phyloP scores from a whole-genome alignment of 2,888 invertebrate species.

The Drosophila villosipedis region DNA sequence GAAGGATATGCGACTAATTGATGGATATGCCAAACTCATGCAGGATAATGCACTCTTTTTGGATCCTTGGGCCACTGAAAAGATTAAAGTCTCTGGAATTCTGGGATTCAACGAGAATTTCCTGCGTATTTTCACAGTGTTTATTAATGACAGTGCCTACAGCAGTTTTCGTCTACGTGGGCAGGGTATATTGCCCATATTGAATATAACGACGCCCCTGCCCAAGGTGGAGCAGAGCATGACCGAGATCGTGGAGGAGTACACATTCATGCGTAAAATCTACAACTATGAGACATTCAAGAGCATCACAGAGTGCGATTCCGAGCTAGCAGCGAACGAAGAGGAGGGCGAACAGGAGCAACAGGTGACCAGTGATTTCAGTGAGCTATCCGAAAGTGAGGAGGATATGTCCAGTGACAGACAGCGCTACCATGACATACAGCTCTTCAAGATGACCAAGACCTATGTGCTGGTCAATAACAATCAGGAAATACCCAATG shows the following conservation, averaged over 20 bases:
- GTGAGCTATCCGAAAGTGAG: constrained; percentile 37
- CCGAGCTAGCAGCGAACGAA: constrained; percentile 14
- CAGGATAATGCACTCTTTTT: constrained; percentile 49
- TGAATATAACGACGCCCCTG: constrained; percentile 53
- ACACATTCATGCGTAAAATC: constrained; percentile 63
- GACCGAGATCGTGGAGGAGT: constrained; percentile 71
- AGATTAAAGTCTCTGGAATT: constrained; percentile 62
- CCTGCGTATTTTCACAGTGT: constrained; percentile 59
- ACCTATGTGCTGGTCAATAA: constrained; percentile 77
- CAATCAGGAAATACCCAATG: constrained; percentile 76
- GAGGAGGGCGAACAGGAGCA: constrained; percentile 45
- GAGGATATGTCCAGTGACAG: constrained; percentile 43
- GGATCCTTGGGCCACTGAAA: constrained; percentile 28
- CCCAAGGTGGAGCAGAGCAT: constrained; percentile 42
- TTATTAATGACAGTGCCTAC: constrained; percentile 73
- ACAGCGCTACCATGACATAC: constrained; percentile 44
- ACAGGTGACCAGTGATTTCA: constrained; percentile 41
- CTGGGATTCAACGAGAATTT: constrained; percentile 80
- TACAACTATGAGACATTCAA: constrained; percentile 78
- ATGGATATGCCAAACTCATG: constrained; percentile 68
- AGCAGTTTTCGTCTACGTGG: constrained; percentile 70
- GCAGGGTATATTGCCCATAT: constrained; percentile 80
- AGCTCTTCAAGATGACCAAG: constrained; percentile 62
- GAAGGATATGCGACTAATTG: constrained; percentile 44
- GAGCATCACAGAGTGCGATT: constrained; percentile 70